phyloP scores from a whole-genome alignment of 2,888 invertebrate species.

The Campoplex nolae region DNA sequence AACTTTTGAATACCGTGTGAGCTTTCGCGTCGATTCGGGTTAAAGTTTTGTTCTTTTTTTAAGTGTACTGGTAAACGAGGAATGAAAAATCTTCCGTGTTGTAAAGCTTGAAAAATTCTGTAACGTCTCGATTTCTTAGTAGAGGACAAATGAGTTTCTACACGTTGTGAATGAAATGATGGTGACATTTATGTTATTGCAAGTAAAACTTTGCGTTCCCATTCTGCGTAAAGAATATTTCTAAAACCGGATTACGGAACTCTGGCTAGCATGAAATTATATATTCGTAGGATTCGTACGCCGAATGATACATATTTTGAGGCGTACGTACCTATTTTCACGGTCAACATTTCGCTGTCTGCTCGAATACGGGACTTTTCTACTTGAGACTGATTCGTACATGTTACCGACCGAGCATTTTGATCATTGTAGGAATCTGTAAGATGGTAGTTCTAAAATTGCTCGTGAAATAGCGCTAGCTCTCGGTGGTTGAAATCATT shows the following conservation, averaged over 20 bases:
- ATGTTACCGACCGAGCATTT: constrained; percentile 29
- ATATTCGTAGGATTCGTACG: not conserved
- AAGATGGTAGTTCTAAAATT: not conserved
- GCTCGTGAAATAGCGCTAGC: not conserved
- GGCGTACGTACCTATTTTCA: constrained; percentile 16
- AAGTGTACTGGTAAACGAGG: not conserved
- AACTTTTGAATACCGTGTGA: not conserved
- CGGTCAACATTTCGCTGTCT: constrained; percentile 35
- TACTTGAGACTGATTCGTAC: constrained; percentile 17
- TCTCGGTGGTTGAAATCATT: not conserved
- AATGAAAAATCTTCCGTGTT: not conserved
- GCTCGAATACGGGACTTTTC: constrained; percentile 51
- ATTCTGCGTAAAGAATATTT: not conserved
- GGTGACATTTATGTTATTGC: not conserved
- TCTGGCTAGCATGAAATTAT: not conserved
- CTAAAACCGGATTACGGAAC: not conserved
- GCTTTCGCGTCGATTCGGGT: not conserved
- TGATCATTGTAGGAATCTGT: constrained; percentile 2
- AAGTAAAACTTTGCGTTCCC: not conserved
- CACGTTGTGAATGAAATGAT: not conserved
- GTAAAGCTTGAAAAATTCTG: not conserved
- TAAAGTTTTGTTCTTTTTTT: not conserved
- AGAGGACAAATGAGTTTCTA: not conserved
- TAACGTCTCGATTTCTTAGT: not conserved
- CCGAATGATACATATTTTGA: constrained; percentile 21